Base-by-base conservation (phyloP, 2,113 vertebrate species). In the Melanerpes aurifrons region DNA sequence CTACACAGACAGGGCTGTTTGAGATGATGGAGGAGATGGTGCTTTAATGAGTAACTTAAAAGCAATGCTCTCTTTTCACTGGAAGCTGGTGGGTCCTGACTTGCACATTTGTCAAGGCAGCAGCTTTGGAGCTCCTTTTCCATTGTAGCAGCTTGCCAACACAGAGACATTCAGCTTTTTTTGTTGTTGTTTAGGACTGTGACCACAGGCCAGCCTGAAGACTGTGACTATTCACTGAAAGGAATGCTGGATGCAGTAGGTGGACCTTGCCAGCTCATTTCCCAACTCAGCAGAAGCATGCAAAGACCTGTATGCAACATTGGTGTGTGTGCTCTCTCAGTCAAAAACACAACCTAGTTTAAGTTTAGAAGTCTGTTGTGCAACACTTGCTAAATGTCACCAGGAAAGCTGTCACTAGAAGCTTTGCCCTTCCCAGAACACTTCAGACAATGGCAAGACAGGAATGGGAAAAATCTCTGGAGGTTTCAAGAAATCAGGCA, bases 241-340 rank as follows among this genome's bases (percentile, higher is more conserved):
- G 61, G 91, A 89, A 92, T 75, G 90, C 59, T 89, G 69, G 31
- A 83, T 68, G 20, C 70, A 93, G 37, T 35, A 88, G 54, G 15
- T 0, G 7, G 70, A 72, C 50, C 48, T 78, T 72, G 85, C 71
- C 94, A 85, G 59, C 35, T 75, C 73, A 70, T 85, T 93, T 93
- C 84, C 47, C 78, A 93, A 62, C 85, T 91, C 50, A 76, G 47
- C 50, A 89, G 81, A 92, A 94, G 85, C 57, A 87, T 25, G 77
- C 21, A 24, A 69, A 89, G 67, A 93, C 89, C 81, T 82, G 92
- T 64, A 61, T 26, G 67, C 78, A 76, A 7, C n/a, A 56, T 3
- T 47, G 24, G 59, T 70, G 47, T 70, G 43, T 37, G 26, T n/a
- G n/a, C 26, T 70, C 68, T 54, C 56, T 69, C 54, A 58, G 25